phyloP scores from a whole-genome alignment of 2,888 invertebrate species.

The Apodemia duryi region DNA sequence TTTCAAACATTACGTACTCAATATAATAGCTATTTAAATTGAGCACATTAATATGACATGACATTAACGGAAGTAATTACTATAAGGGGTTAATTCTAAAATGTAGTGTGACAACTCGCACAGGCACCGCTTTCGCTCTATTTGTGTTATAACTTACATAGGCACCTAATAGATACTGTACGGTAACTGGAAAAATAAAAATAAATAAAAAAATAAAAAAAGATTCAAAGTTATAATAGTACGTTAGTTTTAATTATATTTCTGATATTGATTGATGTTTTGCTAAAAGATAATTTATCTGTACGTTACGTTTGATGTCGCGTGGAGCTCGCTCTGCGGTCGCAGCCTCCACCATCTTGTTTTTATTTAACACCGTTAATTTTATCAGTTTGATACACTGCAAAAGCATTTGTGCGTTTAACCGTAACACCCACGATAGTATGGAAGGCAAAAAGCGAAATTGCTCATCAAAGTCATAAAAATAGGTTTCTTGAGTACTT shows the following conservation, averaged over 20 bases:
- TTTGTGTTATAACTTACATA: constrained; percentile 51
- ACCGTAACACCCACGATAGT: neutral
- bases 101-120: constrained; percentile 28
- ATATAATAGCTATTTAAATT: neutral
- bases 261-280: constrained; percentile 77
- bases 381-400: constrained; percentile 35
- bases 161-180: constrained; percentile 59
- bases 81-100: neutral
- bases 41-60: too few relatives aligned
- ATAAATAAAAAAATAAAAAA: constrained; percentile 38
- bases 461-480: neutral
- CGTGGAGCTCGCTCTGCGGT: constrained; percentile 40
- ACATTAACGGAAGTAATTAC: neutral
- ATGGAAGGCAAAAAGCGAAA: neutral
- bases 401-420: constrained; percentile 11
- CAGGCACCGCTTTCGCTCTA: constrained; percentile 51
- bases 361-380: constrained; percentile 41
- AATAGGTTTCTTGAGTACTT: neutral
- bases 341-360: constrained; percentile 36
- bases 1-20: neutral
- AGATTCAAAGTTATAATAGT: constrained; percentile 73
- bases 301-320: constrained; percentile 62
- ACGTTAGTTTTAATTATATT: constrained; percentile 77
- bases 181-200: constrained; percentile 54
- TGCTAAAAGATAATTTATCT: constrained; percentile 75